Percentiles rank a stretch among this genome's conserved stretches.
Conservation (phyloP, 2,888 invertebrate genomes). For the Melanchra persicariae region DNA sequence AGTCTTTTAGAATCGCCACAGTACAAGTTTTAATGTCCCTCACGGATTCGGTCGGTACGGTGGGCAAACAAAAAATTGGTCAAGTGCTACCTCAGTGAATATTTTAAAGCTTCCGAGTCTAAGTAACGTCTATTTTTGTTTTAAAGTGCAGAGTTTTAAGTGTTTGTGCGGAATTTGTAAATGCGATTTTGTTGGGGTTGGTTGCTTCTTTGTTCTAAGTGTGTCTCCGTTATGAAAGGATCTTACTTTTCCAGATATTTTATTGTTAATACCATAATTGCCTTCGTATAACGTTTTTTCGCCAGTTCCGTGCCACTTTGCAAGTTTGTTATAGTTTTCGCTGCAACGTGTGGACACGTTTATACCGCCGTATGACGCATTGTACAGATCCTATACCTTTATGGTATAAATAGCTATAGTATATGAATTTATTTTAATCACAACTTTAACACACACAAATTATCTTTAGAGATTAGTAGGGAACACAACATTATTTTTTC, state of each 20-base stretch:
- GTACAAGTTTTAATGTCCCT: conserved; percentile 86
- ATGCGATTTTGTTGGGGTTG: neutral
- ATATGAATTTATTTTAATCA: neutral
- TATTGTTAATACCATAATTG: neutral
- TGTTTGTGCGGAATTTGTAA: conserved; percentile 6
- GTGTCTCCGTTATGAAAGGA: neutral
- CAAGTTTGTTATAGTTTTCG: neutral
- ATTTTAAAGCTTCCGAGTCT: conserved; percentile 36
- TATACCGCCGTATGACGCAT: too few relatives aligned
- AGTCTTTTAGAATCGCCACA: conserved; percentile 74
- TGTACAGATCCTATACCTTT: too few relatives aligned
- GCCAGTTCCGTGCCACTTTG: neutral
- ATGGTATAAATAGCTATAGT: neutral
- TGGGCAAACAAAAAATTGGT: conserved; percentile 71
- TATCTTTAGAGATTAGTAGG: neutral
- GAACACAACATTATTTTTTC: neutral
- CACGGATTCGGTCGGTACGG: conserved; percentile 72
- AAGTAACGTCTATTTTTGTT: conserved; percentile 41
- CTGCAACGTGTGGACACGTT: too few relatives aligned
- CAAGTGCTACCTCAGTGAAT: conserved; percentile 53
- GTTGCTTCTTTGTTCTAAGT: neutral
- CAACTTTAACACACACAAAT: neutral
- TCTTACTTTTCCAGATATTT: neutral
- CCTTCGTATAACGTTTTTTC: neutral
- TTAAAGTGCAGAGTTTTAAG: conserved; percentile 27